Evolutionary conservation across 2,888 invertebrate genomes (phyloP), one percentile per base, ranked within the genome.

Genomic region (Leptopilina myrica): DNA sequence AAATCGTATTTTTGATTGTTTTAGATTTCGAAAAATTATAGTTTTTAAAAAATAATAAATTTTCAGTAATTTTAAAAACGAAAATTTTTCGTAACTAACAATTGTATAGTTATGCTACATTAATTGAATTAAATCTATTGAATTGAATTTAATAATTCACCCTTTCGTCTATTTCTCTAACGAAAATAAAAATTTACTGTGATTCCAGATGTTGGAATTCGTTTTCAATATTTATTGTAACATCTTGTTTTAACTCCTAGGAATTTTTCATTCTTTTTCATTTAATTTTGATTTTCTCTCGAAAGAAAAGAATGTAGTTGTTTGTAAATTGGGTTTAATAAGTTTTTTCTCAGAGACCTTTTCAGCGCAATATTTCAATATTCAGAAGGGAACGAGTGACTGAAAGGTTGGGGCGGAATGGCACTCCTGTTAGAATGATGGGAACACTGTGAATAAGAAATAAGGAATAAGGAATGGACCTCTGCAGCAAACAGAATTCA

Each of bases 341-440:
- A 73, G 56, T 73, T 73, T 26, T 69, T 73, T 56, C 40, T 73
- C 33, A 40, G 33, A 56, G 56, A 33, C 56, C 56, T 73, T 73
- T 73, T 73, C 14, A 73, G 40, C 14, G 26, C 14, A 73, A 59
- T 73, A 73, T 73, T 73, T 73, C 56, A 73, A 73, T 73, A 73
- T 73, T 73, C 73, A 73, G 73, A 56, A 73, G 56, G 56, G 73
- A 73, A 56, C 33, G 40, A 73, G 56, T 73, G 56, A 73, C 73
- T 73, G 73, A 73, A 73, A 73, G 73, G 56, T 59, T 73, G 73
- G 56, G 69, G 33, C 56, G 73, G 33, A 33, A 33, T 33, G 33
- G 73, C 73, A 73, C 73, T 73, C 56, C 73, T 73, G 73, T 73
- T 73, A 73, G 73, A 56, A 73, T 73, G 73, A 73, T 73, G 73